phyloP scores from a whole-genome alignment of 2,888 invertebrate genomes.

The Charanyca ferruginea region DNA sequence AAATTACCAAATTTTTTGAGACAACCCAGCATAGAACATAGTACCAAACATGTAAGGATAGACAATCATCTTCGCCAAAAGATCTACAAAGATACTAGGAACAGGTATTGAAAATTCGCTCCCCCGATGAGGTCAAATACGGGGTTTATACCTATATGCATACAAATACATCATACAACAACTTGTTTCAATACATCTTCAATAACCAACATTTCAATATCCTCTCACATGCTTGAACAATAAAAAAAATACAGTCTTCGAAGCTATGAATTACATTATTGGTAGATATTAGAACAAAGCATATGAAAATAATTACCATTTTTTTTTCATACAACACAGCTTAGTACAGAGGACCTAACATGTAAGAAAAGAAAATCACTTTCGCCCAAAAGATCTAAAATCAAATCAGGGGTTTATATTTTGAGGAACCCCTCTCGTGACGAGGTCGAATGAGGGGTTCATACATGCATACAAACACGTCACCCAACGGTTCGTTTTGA shows the following conservation, averaged over 20 bases:
- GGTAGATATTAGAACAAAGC: too few relatives aligned
- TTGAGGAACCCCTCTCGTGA: too few relatives aligned
- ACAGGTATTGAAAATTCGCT: too few relatives aligned
- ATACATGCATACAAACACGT: neutral
- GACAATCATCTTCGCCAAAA: too few relatives aligned
- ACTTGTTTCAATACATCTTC: neutral
- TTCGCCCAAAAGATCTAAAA: too few relatives aligned
- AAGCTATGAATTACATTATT: too few relatives aligned
- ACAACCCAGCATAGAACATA: neutral
- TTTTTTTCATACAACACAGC: neutral
- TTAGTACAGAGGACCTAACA: neutral
- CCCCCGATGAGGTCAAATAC: neutral
- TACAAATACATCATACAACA: neutral
- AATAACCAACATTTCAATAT: neutral
- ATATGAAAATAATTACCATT: too few relatives aligned
- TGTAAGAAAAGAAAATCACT: too few relatives aligned
- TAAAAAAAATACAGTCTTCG: too few relatives aligned
- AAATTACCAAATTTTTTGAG: neutral
- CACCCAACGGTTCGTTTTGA: neutral
- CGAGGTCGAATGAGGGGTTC: neutral
- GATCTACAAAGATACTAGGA: too few relatives aligned
- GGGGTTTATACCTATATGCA: neutral
- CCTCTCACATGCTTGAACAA: neutral
- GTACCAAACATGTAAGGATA: too few relatives aligned
- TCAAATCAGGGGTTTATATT: too few relatives aligned